These are phyloP conservation scores for Hormaphis cornu DNA, from an alignment of 1,140 invertebrate genomes.

Conservation along the genomic window DNA sequence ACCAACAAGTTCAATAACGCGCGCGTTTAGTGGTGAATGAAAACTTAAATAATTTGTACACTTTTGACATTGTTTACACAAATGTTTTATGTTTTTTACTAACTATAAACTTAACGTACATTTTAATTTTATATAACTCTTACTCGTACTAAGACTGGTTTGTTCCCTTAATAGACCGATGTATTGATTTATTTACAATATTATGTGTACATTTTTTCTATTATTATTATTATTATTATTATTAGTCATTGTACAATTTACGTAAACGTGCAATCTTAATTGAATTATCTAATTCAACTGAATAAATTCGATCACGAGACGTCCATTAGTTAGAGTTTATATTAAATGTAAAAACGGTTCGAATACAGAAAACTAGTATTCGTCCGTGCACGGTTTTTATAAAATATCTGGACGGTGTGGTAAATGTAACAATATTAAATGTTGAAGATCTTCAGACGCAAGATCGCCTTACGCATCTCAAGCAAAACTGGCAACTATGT, in stretches of 20 bases:
- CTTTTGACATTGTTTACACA: neutral
- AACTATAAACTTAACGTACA: conserved; percentile 8
- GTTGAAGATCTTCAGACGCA: too few relatives aligned
- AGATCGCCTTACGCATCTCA: too few relatives aligned
- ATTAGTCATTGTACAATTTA: neutral
- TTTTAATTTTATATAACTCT: conserved; percentile 3
- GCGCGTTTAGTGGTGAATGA: neutral
- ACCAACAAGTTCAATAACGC: too few relatives aligned
- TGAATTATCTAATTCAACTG: neutral
- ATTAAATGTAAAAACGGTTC: too few relatives aligned
- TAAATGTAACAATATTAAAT: too few relatives aligned
- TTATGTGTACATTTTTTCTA: conserved; percentile 7
- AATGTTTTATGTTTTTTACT: conserved; percentile 10
- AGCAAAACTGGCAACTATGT: too few relatives aligned
- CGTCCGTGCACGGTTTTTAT: too few relatives aligned
- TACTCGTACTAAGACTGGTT: conserved; percentile 20
- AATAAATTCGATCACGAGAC: neutral
- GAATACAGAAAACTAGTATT: too few relatives aligned
- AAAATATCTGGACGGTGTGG: too few relatives aligned
- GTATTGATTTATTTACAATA: neutral
- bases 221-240: too few relatives aligned
- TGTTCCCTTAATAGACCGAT: conserved; percentile 6
- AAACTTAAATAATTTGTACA: neutral
- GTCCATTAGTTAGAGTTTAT: too few relatives aligned
- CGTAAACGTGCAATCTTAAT: conserved; percentile 5